phyloP scores from a whole-genome alignment of 2,797 vertebrate species.

The Sebastes flavidus region DNA sequence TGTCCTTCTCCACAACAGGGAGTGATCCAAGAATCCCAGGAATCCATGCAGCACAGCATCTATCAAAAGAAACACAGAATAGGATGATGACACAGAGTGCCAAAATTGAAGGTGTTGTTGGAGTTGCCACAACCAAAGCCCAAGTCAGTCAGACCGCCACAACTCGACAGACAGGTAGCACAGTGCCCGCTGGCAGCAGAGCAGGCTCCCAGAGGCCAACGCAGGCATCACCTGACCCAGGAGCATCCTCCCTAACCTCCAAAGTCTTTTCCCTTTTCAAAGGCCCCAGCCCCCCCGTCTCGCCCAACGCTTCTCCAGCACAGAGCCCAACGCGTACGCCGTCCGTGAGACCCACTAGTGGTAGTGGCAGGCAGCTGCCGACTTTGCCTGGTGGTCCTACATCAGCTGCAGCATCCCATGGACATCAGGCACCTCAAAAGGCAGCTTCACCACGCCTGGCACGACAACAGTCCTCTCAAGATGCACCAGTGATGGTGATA shows the following conservation, averaged over 20 bases:
- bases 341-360: conserved; percentile 61
- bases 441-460: conserved; percentile 85
- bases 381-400: conserved; percentile 67
- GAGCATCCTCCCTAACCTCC: conserved; percentile 74
- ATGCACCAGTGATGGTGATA: conserved; percentile 91
- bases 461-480: conserved; percentile 92
- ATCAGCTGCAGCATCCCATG: conserved; percentile 85
- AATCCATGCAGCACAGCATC: conserved; percentile 92
- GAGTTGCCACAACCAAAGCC: conserved; percentile 74
- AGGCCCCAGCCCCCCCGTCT: conserved; percentile 90
- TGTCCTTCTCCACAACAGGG: conserved; percentile 88
- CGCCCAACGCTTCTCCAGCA: conserved; percentile 88
- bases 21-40: conserved; percentile 86
- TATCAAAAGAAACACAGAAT: conserved; percentile 93
- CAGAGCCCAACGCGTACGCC: conserved; percentile 88
- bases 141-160: conserved; percentile 71
- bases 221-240: conserved; percentile 75
- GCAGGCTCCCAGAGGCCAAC: conserved; percentile 70
- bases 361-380: conserved; percentile 69
- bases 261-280: conserved; percentile 90
- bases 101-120: conserved; percentile 82
- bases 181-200: conserved; percentile 63
- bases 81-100: conserved; percentile 87
- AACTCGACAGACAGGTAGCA: conserved; percentile 71
- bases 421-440: conserved; percentile 86